Base-by-base conservation (phyloP, 2,797 vertebrate species). In the Apodemus agrarius region DNA sequence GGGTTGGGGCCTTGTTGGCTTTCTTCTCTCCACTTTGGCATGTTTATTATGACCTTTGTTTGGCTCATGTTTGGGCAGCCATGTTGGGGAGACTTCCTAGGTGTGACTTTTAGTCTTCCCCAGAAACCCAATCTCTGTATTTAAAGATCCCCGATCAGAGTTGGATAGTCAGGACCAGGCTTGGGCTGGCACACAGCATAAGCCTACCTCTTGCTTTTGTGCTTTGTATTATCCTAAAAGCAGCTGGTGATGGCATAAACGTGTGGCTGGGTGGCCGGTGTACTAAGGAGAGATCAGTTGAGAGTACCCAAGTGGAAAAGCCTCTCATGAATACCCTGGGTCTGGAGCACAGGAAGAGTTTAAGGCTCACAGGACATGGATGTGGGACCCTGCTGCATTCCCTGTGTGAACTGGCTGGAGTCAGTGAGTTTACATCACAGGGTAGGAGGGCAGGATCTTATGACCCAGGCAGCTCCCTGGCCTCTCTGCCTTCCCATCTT, bases 191-290 rank as follows among this genome's bases (percentile, higher is more conserved):
- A 19, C 31, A 43, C 6, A 29, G 26, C 29, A 54, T 3, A 6
- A 67, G 31, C 10, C 3, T 16, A 46, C 21, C 21, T 3, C 26
- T 10, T 21, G 10, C 9, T 21, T 19, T 52, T 13, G 24, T 21
- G 37, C 11, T 0, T 82, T 3, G 13, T 1, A 10, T n/a, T 31
- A 9, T 22, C 3, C 37, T 5, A 16, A 84, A 29, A 72, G 59
- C 2, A 1, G 29, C 67, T 13, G 3, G 72, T n/a, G 26, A 26
- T 3, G 14, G 59, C 7, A 16, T 4, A 3, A 21, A 34, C 19
- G 1, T 0, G 10, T 37, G 83, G 29, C 1, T 0, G 49, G 16
- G 34, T 19, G 6, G 34, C 31, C 1, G 59, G 22, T 46, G 1
- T 2, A 1, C 0, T 16, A 31, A 49, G 10, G 16, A 76, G n/a